A percentile compares a stretch with the other conserved stretches of the same genome.
phyloP scores from a whole-genome alignment of 1,140 invertebrate genomes.

The Ladona fulva region DNA sequence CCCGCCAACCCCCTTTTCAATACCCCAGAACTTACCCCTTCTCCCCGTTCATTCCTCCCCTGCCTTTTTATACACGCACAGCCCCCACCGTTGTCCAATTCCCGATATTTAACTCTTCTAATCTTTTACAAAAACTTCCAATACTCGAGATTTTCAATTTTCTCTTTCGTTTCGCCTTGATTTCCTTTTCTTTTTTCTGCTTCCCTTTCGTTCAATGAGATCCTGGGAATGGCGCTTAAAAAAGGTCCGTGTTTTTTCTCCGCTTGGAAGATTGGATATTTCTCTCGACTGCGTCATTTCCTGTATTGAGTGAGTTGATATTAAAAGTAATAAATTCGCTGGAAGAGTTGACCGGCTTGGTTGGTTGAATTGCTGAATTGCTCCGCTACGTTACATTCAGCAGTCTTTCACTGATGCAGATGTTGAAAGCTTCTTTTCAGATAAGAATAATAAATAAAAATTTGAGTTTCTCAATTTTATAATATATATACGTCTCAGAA shows the following conservation, averaged over 20 bases:
- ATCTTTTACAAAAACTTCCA: background rate
- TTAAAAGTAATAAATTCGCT: too few species aligned
- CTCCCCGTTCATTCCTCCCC: background rate
- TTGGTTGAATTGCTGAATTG: too few species aligned
- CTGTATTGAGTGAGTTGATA: too few species aligned
- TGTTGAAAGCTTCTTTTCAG: too few species aligned
- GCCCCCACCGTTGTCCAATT: background rate
- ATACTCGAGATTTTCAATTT: slow-evolving; percentile 7
- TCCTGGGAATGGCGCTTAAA: background rate
- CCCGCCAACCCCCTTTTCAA: background rate
- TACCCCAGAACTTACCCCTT: background rate
- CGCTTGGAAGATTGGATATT: background rate
- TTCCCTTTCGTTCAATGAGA: background rate
- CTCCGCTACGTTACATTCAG: too few species aligned
- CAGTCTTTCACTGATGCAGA: too few species aligned
- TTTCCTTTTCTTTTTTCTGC: background rate
- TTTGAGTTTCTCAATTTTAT: too few species aligned
- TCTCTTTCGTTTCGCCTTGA: background rate
- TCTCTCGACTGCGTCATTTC: too few species aligned
- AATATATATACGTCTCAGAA: too few species aligned
- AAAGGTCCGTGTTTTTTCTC: background rate
- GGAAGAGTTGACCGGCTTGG: too few species aligned
- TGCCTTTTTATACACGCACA: background rate
- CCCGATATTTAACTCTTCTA: slow-evolving; percentile 1
- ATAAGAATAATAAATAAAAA: too few species aligned